Percentiles rank a stretch among this genome's conserved stretches.
phyloP scores from a whole-genome alignment of 2,797 vertebrate species.

The Girardinus metallicus region DNA sequence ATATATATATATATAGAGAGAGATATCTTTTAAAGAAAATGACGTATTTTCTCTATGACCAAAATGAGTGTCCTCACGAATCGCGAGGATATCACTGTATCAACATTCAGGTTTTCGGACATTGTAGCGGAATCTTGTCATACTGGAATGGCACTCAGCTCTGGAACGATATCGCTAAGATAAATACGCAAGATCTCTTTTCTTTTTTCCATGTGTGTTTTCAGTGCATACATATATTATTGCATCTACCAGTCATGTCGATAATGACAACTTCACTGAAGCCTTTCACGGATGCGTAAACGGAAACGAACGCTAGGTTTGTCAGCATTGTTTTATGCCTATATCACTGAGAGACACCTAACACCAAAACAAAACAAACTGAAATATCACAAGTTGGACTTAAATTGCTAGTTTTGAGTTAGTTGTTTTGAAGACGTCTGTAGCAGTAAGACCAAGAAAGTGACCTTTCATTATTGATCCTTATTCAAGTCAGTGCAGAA shows the following conservation, averaged over 20 bases:
- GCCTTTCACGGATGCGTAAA: slow-evolving; percentile 68
- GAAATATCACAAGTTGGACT: slow-evolving; percentile 59
- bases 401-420: slow-evolving; percentile 66
- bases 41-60: slow-evolving; percentile 65
- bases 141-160: slow-evolving; percentile 74
- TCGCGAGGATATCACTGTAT: slow-evolving; percentile 71
- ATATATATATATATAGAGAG: background rate
- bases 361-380: slow-evolving; percentile 30
- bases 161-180: slow-evolving; percentile 58
- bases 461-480: slow-evolving; percentile 39
- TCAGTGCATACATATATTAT: slow-evolving; percentile 85
- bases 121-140: slow-evolving; percentile 69
- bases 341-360: slow-evolving; percentile 53
- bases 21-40: slow-evolving; percentile 60
- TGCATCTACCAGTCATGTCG: slow-evolving; percentile 83
- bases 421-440: slow-evolving; percentile 66
- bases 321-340: slow-evolving; percentile 63
- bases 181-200: slow-evolving; percentile 72
- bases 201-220: slow-evolving; percentile 61
- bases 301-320: slow-evolving; percentile 63
- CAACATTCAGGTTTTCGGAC: slow-evolving; percentile 79
- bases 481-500: slow-evolving; percentile 85
- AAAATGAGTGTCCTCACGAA: slow-evolving; percentile 63
- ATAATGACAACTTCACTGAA: slow-evolving; percentile 72
- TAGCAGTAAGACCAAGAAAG: slow-evolving; percentile 49